phyloP scores from a whole-genome alignment of 2,797 vertebrate species.

The Taenioides sp. region DNA sequence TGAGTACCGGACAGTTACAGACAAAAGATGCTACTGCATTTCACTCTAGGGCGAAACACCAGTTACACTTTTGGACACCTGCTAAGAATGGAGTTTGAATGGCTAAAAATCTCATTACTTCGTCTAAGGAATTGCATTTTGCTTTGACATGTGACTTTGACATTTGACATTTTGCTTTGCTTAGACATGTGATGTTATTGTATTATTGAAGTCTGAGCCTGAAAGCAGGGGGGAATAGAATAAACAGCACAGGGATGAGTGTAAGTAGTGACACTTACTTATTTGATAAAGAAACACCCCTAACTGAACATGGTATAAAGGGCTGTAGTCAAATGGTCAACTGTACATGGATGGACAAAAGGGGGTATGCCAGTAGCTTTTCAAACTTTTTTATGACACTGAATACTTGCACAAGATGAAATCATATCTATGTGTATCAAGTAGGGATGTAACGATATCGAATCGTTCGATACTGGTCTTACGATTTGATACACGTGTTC shows the following conservation, averaged over 20 bases:
- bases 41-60: constrained; percentile 12
- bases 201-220: not conserved
- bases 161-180: not conserved
- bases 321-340: no score
- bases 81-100: not conserved
- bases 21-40: constrained; percentile 21
- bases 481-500: no score
- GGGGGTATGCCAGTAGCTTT: no score
- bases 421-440: no score
- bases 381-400: no score
- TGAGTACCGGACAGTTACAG: constrained; percentile 12
- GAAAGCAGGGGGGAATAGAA: not conserved
- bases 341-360: no score
- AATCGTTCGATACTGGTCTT: no score
- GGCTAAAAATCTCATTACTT: no score
- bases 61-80: not conserved
- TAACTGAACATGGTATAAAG: not conserved
- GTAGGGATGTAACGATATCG: no score
- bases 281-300: not conserved
- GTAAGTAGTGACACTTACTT: not conserved
- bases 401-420: no score
- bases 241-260: not conserved
- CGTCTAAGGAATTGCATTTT: not conserved
- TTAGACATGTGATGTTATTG: not conserved
- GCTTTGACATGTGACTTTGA: no score